Percentiles rank a stretch among this genome's conserved stretches.
These are phyloP conservation scores for Polymixis flavicincta DNA, from an alignment of 2,888 invertebrate genomes.

Conservation along the genomic window DNA sequence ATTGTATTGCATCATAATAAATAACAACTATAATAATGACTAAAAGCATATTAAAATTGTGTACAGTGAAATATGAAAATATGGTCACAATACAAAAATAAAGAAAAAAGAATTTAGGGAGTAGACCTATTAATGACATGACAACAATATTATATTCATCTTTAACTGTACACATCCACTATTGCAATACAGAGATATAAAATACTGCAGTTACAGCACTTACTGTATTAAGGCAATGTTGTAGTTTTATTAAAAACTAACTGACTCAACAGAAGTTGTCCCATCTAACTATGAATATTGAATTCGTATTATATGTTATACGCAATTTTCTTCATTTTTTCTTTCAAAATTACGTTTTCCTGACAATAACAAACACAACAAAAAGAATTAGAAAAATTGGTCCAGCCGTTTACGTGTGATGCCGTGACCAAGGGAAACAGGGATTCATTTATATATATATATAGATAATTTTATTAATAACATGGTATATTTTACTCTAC, in stretches of 20 bases:
- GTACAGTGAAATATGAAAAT: conserved; percentile 65
- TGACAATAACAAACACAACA: no score
- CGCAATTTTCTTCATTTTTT: no score
- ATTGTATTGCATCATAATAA: conserved; percentile 64
- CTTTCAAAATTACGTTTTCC: no score
- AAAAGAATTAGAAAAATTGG: no score
- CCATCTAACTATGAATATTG: no score
- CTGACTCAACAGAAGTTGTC: no score
- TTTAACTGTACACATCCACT: conserved; percentile 62
- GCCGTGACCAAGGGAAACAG: no score
- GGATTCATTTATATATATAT: no score
- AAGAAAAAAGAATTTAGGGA: conserved; percentile 2
- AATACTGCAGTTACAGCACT: conserved; percentile 66
- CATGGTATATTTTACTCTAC: conserved; percentile 14
- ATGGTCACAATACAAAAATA: conserved; percentile 33
- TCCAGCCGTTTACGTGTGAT: no score
- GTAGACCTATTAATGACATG: conserved; percentile 3
- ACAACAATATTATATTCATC: conserved; percentile 30
- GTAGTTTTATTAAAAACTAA: conserved; percentile 18
- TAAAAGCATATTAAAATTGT: conserved; percentile 67
- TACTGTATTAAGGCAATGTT: conserved; percentile 46
- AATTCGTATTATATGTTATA: no score
- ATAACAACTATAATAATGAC: conserved; percentile 72
- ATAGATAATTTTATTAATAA: conserved; percentile 9
- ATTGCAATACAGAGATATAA: conserved; percentile 60